Evolutionary conservation across 2,797 vertebrate genomes (phyloP).

Genomic region (Pangasius krempfi): DNA sequence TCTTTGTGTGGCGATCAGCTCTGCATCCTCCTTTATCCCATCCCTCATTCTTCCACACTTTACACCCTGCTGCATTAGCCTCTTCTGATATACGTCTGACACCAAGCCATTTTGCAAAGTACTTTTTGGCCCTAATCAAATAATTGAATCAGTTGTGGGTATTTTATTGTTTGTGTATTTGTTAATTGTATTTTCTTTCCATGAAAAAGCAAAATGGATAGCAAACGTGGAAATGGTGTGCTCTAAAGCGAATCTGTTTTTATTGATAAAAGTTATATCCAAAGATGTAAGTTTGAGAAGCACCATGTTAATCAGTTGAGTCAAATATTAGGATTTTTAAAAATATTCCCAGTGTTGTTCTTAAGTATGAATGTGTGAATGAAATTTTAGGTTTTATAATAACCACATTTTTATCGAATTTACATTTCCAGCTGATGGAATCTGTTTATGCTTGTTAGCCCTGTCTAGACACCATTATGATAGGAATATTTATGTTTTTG

Average conservation of each 20-base stretch:
- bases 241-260: slow-evolving; percentile 22
- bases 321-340: not conserved
- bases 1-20: slow-evolving; percentile 59
- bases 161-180: slow-evolving; percentile 44
- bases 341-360: not conserved
- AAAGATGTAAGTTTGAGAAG: not conserved
- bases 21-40: slow-evolving; percentile 48
- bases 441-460: not conserved
- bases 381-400: not conserved
- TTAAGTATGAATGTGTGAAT: not conserved
- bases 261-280: slow-evolving; percentile 3
- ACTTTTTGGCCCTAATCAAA: slow-evolving; percentile 45
- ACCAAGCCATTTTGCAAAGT: slow-evolving; percentile 36
- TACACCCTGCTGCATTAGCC: slow-evolving; percentile 36
- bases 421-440: not conserved
- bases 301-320: not conserved
- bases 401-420: not conserved
- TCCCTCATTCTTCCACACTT: slow-evolving; percentile 46
- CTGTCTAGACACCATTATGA: not conserved
- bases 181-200: slow-evolving; percentile 45
- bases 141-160: slow-evolving; percentile 48
- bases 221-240: not conserved
- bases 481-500: not conserved
- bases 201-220: slow-evolving; percentile 25
- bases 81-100: slow-evolving; percentile 35